These are phyloP conservation scores for Trididemnum nubilum DNA, from an alignment of 23 tunicate genomes.

Conservation along the genomic window DNA sequence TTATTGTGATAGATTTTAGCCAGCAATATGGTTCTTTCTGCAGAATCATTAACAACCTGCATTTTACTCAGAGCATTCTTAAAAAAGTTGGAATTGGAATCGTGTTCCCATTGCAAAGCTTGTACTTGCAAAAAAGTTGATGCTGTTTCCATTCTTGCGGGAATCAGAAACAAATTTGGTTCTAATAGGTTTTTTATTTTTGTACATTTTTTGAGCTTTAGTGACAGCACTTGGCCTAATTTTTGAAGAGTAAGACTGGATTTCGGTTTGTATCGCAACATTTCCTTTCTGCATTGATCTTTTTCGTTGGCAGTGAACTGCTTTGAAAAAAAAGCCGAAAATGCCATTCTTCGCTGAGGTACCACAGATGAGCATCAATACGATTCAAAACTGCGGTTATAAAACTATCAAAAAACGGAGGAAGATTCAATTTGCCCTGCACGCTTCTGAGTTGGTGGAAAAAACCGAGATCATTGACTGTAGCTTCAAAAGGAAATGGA, in stretches of 20 bases:
- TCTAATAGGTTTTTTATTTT: background rate
- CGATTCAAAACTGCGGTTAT: background rate
- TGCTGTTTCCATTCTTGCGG: background rate
- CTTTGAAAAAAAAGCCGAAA: background rate
- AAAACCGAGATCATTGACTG: background rate
- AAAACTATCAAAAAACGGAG: background rate
- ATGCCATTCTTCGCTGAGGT: slow-evolving; percentile 20
- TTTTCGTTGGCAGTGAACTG: background rate
- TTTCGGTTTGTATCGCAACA: background rate
- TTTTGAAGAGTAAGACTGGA: slow-evolving; percentile 6
- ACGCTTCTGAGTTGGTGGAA: background rate
- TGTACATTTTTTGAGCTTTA: background rate
- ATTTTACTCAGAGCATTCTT: background rate
- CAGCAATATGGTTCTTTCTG: slow-evolving; percentile 10
- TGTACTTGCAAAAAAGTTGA: background rate
- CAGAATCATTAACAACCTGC: background rate
- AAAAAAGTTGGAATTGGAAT: background rate
- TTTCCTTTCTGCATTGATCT: slow-evolving; percentile 16
- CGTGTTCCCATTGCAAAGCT: background rate
- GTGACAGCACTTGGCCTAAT: background rate
- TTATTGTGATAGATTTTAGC: slow-evolving; percentile 8
- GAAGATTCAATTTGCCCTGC: background rate
- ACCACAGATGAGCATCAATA: slow-evolving; percentile 12
- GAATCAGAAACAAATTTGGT: background rate
- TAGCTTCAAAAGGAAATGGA: background rate